Base-by-base conservation (phyloP, 2,888 invertebrate genomes). In the Folsomia manolachei region DNA sequence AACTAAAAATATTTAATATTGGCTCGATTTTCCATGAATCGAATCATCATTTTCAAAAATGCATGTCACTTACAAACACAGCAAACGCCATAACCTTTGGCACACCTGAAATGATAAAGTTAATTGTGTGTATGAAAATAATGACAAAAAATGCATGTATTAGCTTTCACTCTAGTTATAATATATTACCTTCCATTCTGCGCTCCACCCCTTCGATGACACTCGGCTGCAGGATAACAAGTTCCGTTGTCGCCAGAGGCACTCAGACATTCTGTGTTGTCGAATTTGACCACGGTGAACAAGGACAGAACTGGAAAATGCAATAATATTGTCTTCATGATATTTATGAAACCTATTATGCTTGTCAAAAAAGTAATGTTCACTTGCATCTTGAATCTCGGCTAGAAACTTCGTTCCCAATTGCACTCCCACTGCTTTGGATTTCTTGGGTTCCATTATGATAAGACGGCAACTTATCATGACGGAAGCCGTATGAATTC, bases 201-300 rank as follows among this genome's bases (percentile, higher is more conserved):
- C 14, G 75, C 75, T 1, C 94, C 94, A 0, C 91, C 90, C 53
- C 89, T 85, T 26, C 88, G 84, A 0, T 87, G 82, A 82, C 94
- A 94, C 83, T 94, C 92, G 82, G 82, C 82, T 75, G 88, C 85
- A 0, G 91, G 88, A 82, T 93, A 86, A 81, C 94, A 94, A 14
- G 91, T 92, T n/a, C 94, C 94, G 80, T 90, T 90, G 82, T 93
- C 92, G 0, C 93, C 93, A 0, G 90, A 89, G 0, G 89, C 87
- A 9, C 91, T 90, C 1, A 88, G 85, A 83, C 94, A 94, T 0
- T 87, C 87, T n/a, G 90, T 89, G 75, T 91, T 91, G 1, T 90
- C 89, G 80, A 93, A 91, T 75, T 91, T 90, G 51, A 93, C 89
- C 81, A 93, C 87, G 0, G 91, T 91, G 82, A 94, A 92, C 18